Base-by-base conservation (phyloP, 2,888 invertebrate species). In the Ametastegia equiseti region DNA sequence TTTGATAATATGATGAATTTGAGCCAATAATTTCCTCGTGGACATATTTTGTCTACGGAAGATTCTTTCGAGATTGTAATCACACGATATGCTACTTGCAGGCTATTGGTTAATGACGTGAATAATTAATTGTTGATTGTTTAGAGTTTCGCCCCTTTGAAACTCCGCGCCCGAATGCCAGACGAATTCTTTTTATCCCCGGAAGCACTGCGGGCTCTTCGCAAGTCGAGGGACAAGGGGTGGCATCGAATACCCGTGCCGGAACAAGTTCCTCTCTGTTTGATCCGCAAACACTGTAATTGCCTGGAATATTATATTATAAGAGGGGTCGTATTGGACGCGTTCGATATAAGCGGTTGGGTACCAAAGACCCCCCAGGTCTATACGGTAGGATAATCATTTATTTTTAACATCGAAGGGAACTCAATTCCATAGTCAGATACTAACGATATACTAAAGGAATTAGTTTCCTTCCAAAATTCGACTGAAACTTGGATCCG, bases 241-340 rank as follows among this genome's bases (percentile, higher is more conserved):
- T 19, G 77, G 84, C 85, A 85, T 86, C 87, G 83, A 84, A 87
- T 85, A 65, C 54, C 54, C 84, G 84, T 83, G 83, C 82, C 80
- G 84, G 85, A 86, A 84, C 86, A 84, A 83, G 87, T 87, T 89
- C 69, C 45, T 83, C n/a, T n/a, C 75, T 79, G 67, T 69, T 73
- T 91, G 91, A 91, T 91, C 90, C 90, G 90, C 91, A 91, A 91
- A 91, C 91, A 90, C 89, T 89, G 90, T 91, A 91, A 91, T 91
- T 91, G 91, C 89, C 90, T 89, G 86, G 90, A 91, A 91, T 91
- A 91, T 91, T 91, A 90, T 89, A 91, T 91, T 91, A 78, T 63
- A 90, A 90, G 86, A 85, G 86, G 60, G 81, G 60, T 36, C n/a
- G 67, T 45, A 60, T 47, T 42, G 60, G 42, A 75, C 36, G 39